phyloP scores from a whole-genome alignment of 2,113 vertebrate genomes.

The Ramphastos sulfuratus region DNA sequence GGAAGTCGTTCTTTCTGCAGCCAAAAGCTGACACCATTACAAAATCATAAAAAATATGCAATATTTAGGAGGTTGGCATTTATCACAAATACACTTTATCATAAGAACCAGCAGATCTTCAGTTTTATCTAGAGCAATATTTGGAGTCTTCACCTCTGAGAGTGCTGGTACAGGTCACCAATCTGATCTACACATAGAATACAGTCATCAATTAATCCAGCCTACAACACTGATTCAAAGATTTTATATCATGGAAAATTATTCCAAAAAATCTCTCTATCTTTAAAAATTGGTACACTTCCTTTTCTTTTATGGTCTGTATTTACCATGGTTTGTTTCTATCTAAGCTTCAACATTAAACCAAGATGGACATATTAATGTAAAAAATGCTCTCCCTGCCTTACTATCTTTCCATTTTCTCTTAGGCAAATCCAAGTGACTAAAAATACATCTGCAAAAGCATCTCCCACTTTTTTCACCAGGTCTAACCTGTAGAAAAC shows the following conservation, averaged over 20 bases:
- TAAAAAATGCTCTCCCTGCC: neutral
- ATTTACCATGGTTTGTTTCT: neutral
- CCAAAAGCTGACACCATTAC: neutral
- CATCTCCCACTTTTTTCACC: neutral
- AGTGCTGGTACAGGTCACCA: neutral
- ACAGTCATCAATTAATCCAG: neutral
- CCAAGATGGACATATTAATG: neutral
- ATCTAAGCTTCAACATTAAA: neutral
- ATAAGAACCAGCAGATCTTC: conserved; percentile 31
- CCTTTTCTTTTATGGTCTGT: neutral
- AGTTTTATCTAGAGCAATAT: conserved; percentile 36
- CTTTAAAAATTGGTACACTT: neutral
- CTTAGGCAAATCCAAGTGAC: neutral
- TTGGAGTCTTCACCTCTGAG: neutral
- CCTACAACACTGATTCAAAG: neutral
- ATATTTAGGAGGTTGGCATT: neutral
- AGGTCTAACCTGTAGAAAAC: neutral
- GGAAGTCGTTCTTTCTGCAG: neutral
- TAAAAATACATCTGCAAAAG: neutral
- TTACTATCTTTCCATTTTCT: neutral
- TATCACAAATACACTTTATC: neutral
- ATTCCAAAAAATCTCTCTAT: neutral
- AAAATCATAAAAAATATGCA: neutral
- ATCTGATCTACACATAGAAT: neutral
- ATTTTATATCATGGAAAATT: neutral